Conservation (phyloP, 2,113 vertebrate species). For the Desmodus rotundus region DNA sequence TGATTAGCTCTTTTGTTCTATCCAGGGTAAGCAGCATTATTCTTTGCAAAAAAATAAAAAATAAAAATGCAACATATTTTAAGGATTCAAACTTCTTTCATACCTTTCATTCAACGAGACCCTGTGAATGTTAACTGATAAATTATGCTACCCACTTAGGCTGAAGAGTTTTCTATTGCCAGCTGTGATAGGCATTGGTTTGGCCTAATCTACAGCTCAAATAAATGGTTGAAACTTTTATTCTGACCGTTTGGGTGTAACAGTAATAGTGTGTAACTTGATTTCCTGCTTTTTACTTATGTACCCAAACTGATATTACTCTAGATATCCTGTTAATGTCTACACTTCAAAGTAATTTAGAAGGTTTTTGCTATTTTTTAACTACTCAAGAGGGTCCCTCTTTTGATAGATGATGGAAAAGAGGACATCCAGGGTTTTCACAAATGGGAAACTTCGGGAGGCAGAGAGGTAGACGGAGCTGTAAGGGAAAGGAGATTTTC, state of each 20-base stretch:
- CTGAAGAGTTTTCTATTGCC: constrained; percentile 11
- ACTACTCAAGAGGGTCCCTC: background rate
- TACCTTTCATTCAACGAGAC: background rate
- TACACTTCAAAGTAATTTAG: background rate
- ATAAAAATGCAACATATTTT: background rate
- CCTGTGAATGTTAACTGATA: background rate
- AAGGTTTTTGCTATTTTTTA: background rate
- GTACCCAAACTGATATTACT: background rate
- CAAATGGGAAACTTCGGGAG: background rate
- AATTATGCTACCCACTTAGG: constrained; percentile 10
- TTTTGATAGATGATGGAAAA: background rate
- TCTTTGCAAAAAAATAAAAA: background rate
- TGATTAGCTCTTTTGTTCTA: background rate
- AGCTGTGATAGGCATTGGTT: background rate
- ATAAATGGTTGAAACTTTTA: background rate
- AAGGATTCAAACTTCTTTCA: background rate
- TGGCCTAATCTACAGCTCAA: background rate
- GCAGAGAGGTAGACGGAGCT: background rate
- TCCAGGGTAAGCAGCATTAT: background rate
- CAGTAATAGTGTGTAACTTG: background rate
- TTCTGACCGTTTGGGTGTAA: background rate
- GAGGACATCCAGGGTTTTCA: background rate
- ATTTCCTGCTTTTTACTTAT: background rate
- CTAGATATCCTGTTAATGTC: background rate
- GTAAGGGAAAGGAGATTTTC: background rate